Conservation (phyloP, 2,888 invertebrate species). For the Spodoptera littoralis region DNA sequence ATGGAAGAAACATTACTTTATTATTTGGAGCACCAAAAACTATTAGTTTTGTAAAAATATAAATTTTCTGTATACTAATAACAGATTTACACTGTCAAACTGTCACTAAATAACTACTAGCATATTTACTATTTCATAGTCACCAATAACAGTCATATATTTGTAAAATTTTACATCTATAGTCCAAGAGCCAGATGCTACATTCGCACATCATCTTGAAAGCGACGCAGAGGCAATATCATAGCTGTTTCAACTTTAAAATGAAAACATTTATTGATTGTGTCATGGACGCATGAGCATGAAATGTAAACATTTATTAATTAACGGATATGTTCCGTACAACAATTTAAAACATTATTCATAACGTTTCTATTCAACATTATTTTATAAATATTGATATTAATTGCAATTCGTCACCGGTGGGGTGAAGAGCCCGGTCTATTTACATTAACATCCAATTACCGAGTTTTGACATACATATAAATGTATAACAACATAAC, state of each 20-base stretch:
- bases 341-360: constrained; percentile 24
- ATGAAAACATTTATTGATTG: constrained; percentile 20
- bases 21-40: too few species aligned
- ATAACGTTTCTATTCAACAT: constrained; percentile 28
- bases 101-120: too few species aligned
- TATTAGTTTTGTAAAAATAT: too few species aligned
- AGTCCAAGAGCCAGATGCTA: constrained; percentile 7
- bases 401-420: constrained; percentile 16
- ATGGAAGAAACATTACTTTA: too few species aligned
- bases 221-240: neutral
- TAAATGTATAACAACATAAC: constrained; percentile 13
- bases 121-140: too few species aligned
- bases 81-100: too few species aligned
- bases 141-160: too few species aligned
- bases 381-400: constrained; percentile 43
- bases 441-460: constrained; percentile 6
- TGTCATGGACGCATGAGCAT: constrained; percentile 49
- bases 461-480: neutral
- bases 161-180: neutral
- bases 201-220: constrained; percentile 2
- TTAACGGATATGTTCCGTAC: constrained; percentile 26
- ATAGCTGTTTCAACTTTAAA: constrained; percentile 1
- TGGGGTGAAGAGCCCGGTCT: constrained; percentile 38
- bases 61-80: too few species aligned
- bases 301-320: constrained; percentile 20